These are phyloP conservation scores for Dusona sp. DNA, from an alignment of 2,888 invertebrate species.

Conservation along the genomic window DNA sequence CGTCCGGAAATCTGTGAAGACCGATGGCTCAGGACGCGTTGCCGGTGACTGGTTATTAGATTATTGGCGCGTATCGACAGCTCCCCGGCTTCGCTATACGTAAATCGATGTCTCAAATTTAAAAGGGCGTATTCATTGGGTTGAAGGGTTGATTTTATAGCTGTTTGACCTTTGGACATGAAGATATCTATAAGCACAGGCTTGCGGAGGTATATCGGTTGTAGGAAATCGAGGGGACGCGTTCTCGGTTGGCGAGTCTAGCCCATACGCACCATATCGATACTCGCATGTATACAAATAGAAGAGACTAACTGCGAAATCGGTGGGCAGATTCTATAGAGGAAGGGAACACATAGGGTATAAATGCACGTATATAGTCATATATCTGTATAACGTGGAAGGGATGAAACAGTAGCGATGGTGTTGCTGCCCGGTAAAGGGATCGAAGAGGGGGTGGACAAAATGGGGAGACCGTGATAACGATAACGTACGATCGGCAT, in stretches of 20 bases:
- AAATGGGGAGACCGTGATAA: constrained; percentile 84
- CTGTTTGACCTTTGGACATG: neutral
- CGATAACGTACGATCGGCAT: constrained; percentile 85
- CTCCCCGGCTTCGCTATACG: constrained; percentile 69
- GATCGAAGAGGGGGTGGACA: constrained; percentile 74
- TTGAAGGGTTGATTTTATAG: neutral
- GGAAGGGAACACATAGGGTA: constrained; percentile 55
- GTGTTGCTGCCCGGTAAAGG: constrained; percentile 63
- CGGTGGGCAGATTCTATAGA: constrained; percentile 15
- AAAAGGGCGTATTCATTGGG: neutral
- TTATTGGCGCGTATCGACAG: constrained; percentile 84
- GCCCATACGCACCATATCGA: constrained; percentile 59
- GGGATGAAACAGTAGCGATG: constrained; percentile 63
- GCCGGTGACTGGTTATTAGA: constrained; percentile 84
- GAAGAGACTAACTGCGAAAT: constrained; percentile 54
- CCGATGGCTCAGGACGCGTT: constrained; percentile 82
- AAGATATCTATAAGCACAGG: neutral
- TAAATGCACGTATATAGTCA: constrained; percentile 16
- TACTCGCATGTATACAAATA: constrained; percentile 60
- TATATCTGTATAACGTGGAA: constrained; percentile 17
- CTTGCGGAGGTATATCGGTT: constrained; percentile 22
- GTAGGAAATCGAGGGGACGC: constrained; percentile 43
- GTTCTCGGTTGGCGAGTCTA: constrained; percentile 31
- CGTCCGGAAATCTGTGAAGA: constrained; percentile 81
- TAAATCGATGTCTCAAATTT: constrained; percentile 44